Evolutionary conservation across 2,113 vertebrate genomes (phyloP).

Genomic region (Phalacrocorax pelagicus): DNA sequence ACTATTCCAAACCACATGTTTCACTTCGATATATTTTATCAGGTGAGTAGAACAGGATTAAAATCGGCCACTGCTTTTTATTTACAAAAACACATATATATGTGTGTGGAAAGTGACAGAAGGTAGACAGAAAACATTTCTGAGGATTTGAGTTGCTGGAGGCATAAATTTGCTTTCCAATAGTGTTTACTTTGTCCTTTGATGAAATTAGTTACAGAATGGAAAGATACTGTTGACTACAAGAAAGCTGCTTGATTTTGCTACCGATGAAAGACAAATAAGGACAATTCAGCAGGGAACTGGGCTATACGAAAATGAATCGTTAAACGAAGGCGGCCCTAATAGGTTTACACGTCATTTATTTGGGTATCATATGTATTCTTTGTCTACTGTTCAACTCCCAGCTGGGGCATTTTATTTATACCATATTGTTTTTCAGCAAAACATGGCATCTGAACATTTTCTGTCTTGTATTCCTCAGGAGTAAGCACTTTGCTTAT

Average conservation of each 20-base stretch:
- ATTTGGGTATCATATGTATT: conserved; percentile 25
- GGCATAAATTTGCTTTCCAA: conserved; percentile 63
- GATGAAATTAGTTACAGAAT: conserved; percentile 72
- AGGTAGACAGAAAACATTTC: conserved; percentile 60
- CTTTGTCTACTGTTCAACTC: conserved; percentile 1
- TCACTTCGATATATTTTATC: conserved; percentile 67
- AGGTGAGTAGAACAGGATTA: conserved; percentile 44
- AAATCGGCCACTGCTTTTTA: conserved; percentile 64
- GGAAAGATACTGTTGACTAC: conserved; percentile 63
- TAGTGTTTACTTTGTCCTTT: conserved; percentile 67
- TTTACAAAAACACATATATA: conserved; percentile 61
- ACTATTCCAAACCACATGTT: conserved; percentile 61
- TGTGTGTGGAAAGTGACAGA: conserved; percentile 62
- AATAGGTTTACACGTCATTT: conserved; percentile 61
- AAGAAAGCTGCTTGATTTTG: conserved; percentile 64
- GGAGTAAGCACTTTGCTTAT: neutral
- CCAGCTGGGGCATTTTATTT: conserved; percentile 57
- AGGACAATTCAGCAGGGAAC: conserved; percentile 60
- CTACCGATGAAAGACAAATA: conserved; percentile 70
- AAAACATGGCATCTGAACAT: conserved; percentile 22
- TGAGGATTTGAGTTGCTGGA: conserved; percentile 65
- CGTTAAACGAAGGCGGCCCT: conserved; percentile 51
- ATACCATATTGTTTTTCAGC: conserved; percentile 44
- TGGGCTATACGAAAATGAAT: conserved; percentile 49
- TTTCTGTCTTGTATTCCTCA: conserved; percentile 11